Percentiles rank a stretch among this genome's conserved stretches.
Evolutionary conservation across 2,888 invertebrate genomes (phyloP).

Genomic region (Diaphora mendica): DNA sequence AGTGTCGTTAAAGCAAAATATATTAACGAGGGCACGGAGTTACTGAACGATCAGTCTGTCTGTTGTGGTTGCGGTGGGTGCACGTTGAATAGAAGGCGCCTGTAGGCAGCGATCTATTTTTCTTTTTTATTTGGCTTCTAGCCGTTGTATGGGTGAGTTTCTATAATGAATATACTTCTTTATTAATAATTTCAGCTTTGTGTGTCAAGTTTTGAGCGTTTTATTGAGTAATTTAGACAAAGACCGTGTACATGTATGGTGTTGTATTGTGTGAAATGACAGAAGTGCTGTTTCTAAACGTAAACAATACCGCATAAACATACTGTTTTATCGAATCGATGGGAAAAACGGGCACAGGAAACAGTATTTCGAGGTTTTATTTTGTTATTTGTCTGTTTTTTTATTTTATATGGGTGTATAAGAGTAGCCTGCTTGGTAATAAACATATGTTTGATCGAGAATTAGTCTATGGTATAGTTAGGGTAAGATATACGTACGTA

Average conservation of each 20-base stretch:
- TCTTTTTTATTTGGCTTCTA: slow-evolving; percentile 87
- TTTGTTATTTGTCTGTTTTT: not conserved
- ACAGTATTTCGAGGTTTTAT: not conserved
- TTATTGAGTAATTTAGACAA: slow-evolving; percentile 29
- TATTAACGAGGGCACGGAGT: slow-evolving; percentile 68
- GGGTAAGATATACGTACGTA: not conserved
- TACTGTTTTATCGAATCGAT: slow-evolving; percentile 24
- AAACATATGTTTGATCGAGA: not conserved
- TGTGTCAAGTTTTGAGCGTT: slow-evolving; percentile 15
- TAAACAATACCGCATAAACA: slow-evolving; percentile 42
- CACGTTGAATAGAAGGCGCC: slow-evolving; percentile 76
- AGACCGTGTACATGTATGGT: slow-evolving; percentile 39
- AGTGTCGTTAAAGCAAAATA: slow-evolving; percentile 58
- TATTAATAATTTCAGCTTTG: slow-evolving; percentile 11
- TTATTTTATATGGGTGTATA: not conserved
- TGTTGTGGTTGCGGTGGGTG: slow-evolving; percentile 67
- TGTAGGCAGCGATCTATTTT: slow-evolving; percentile 76
- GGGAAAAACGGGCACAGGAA: slow-evolving; percentile 6
- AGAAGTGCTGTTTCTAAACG: slow-evolving; percentile 37
- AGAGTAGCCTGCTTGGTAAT: not conserved
- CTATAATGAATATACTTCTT: slow-evolving; percentile 40
- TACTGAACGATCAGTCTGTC: slow-evolving; percentile 79
- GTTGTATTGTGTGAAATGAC: slow-evolving; percentile 34
- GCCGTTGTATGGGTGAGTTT: slow-evolving; percentile 87
- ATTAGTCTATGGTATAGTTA: not conserved